Percentiles rank a stretch among this genome's conserved stretches.
Evolutionary conservation across 2,797 vertebrate genomes (phyloP).

Genomic region (Vultur gryphus): DNA sequence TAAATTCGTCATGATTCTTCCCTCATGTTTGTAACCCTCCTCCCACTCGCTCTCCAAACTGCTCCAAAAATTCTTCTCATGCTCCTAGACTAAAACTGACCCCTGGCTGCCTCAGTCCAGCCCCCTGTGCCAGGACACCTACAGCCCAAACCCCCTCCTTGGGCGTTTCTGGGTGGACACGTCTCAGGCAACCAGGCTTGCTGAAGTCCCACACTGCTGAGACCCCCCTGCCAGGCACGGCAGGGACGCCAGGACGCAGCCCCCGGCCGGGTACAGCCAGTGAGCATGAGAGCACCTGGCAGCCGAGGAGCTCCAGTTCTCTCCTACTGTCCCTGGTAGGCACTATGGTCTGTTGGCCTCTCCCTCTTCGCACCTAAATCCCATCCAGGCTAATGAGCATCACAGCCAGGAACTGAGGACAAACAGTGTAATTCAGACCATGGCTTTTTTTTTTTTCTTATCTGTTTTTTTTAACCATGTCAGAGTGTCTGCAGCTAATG

Average conservation of each 20-base stretch:
- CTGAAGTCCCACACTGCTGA: neutral
- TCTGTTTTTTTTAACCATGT: neutral
- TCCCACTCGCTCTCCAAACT: neutral
- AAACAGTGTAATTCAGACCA: neutral
- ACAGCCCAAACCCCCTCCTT: neutral
- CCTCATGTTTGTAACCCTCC: neutral
- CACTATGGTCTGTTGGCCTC: neutral
- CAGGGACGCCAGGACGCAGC: neutral
- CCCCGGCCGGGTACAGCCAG: neutral
- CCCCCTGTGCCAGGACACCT: neutral
- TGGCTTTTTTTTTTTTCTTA: no score
- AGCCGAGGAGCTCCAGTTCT: neutral
- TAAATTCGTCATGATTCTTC: constrained; percentile 14
- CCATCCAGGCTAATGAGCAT: neutral
- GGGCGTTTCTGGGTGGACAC: neutral
- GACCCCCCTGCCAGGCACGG: no score
- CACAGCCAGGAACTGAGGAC: neutral
- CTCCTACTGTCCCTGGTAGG: neutral
- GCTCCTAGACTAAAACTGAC: neutral
- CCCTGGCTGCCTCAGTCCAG: neutral
- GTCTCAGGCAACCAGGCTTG: neutral
- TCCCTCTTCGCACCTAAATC: neutral
- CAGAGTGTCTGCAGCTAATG: neutral
- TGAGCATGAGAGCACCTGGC: neutral
- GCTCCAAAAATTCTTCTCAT: neutral